A percentile compares a stretch with the other conserved stretches of the same genome.
Evolutionary conservation across 2,797 vertebrate genomes (phyloP).

Genomic region (Tamandua tetradactyla): DNA sequence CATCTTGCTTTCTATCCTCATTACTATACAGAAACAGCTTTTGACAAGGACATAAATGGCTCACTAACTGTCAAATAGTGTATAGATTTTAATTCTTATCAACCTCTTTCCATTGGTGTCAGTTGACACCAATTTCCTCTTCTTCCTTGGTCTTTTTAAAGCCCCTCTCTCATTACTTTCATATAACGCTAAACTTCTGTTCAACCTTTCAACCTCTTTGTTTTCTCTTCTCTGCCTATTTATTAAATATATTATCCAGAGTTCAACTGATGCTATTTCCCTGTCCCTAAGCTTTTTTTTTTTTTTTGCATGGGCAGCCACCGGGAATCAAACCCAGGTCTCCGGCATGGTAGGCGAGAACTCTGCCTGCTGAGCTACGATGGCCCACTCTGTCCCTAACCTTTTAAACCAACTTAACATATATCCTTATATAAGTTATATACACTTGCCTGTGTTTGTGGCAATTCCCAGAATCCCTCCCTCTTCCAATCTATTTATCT

Average conservation of each 20-base stretch:
- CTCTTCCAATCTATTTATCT: not conserved
- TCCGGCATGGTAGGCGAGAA: too few relatives aligned
- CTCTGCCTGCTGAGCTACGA: too few relatives aligned
- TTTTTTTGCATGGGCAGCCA: too few relatives aligned
- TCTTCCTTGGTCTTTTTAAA: not conserved
- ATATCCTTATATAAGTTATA: not conserved
- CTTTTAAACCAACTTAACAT: not conserved
- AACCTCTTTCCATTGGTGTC: not conserved
- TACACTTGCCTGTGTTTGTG: not conserved
- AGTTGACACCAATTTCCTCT: not conserved
- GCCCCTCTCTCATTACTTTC: not conserved
- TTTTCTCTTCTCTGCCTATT: not conserved
- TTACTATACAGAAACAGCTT: not conserved
- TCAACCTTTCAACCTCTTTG: not conserved
- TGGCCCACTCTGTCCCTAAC: not conserved
- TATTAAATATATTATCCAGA: not conserved
- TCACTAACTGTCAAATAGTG: not conserved
- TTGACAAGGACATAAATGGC: not conserved
- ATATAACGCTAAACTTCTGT: not conserved
- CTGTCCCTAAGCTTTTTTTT: not conserved
- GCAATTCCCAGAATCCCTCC: not conserved
- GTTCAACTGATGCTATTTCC: not conserved
- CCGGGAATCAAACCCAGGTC: too few relatives aligned
- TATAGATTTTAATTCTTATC: not conserved
- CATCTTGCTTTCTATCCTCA: not conserved